Base-by-base conservation (phyloP, 2,888 invertebrate species). In the Stenoptilia bipunctidactyla region DNA sequence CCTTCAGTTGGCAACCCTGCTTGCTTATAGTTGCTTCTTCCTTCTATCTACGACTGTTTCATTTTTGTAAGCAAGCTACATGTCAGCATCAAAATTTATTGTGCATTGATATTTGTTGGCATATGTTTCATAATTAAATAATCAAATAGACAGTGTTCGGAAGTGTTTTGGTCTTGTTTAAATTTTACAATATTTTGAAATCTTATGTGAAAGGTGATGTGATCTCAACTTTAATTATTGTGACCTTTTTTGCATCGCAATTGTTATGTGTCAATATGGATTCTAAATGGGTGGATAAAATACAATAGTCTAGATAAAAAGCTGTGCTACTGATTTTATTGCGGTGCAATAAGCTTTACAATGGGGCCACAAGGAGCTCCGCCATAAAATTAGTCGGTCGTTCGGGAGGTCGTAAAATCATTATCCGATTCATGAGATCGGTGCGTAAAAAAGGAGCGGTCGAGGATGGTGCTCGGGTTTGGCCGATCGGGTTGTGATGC, bases 291-390 rank as follows among this genome's bases (percentile, higher is more conserved):
- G 9, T 30, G 59, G 53, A 55, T 59, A 56, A 54, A 51, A 53
- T 50, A 55, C 20, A 61, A 56, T 58, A 60, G 61, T 54, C 48
- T 45, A 53, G 53, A 55, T 57, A 58, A 56, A 55, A 61, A 58
- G 50, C 50, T 48, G 50, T 48, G 51, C 61, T 63, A 61, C 65
- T 61, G 55, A 60, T 66, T 72, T 69, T 66, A 66, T 66, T 58
- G 56, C 58, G 58, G 58, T 58, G 58, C 53, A 49, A 53, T 61
- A 61, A 58, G 52, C 58, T 76, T 71, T 69, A 80, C 73, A 76
- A 82, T 83, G 82, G 73, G 70, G 63, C 70, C 70, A 55, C 66
- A 67, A 73, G 59, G 73, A 69, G 82, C 76, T 66, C 80, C 82
- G 60, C 80, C 80, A 80, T 83, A 83, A 82, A 82, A 61, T 34